Evolutionary conservation across 2,797 vertebrate species (phyloP).

Genomic region (Dryobates pubescens): DNA sequence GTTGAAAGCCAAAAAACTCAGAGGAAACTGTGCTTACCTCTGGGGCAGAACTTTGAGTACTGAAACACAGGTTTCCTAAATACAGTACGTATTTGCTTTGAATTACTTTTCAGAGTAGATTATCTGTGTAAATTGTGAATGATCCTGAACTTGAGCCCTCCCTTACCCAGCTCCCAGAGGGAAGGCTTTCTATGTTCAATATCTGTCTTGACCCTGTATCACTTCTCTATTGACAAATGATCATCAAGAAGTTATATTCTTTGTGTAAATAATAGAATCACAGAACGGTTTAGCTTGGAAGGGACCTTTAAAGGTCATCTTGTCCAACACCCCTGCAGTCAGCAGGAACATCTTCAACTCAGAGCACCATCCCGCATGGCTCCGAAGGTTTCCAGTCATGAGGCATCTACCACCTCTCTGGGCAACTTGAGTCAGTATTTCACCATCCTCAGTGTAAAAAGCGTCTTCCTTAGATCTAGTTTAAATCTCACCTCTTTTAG

Average conservation of each 20-base stretch:
- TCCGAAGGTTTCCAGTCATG: no score
- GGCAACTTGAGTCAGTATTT: no score
- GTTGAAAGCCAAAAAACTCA: neutral
- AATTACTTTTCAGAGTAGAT: neutral
- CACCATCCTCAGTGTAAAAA: no score
- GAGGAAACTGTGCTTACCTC: neutral
- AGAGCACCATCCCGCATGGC: no score
- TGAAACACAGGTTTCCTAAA: neutral
- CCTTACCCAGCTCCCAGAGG: neutral
- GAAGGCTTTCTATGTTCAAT: neutral
- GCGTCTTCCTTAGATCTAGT: no score
- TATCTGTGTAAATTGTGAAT: neutral
- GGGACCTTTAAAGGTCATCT: no score
- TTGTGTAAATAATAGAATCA: neutral
- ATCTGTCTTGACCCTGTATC: fast-evolving
- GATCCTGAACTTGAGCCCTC: neutral
- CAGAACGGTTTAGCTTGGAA: no score
- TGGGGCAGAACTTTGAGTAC: neutral
- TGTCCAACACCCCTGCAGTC: no score
- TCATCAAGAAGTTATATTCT: neutral
- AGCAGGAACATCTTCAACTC: no score
- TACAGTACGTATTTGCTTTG: neutral
- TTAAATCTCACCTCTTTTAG: no score
- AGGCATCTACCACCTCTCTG: no score
- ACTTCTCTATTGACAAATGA: neutral